Evolutionary conservation across 1,140 invertebrate genomes (phyloP), one percentile per base, ranked within the genome.

Genomic region (Musca domestica): DNA sequence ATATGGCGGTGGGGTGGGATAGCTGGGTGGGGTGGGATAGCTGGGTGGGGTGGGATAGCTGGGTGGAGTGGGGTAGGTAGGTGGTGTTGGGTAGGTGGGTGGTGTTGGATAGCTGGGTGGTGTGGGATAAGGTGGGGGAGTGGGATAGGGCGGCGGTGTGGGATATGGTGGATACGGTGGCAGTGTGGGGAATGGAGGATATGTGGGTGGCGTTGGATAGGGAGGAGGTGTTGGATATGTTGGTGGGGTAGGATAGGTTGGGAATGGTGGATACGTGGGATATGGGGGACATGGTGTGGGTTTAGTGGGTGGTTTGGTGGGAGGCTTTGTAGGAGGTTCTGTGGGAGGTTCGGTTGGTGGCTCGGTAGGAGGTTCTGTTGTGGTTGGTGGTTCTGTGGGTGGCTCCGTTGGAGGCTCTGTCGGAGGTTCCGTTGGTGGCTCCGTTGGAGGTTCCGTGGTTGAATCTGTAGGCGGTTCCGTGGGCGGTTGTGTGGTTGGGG

Each of bases 301-400:
- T 47, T 48, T 1, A 7, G 66, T 58, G 3, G 66, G 66, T 17
- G 63, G 34, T 48, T 48, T 5, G 14, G 52, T 56, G 10, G 61
- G 30, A 20, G 30, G 41, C 2, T 1, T 2, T 1, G 61, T 34
- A 10, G 48, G 48, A 15, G 48, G 56, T 20, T 25, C 10, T 12
- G 61, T 64, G 5, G 61, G 61, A 34, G 61, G 61, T 17, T 15
- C 15, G 2, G 61, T 64, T 1, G 61, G 61, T 46, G 61, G 61
- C 10, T 19, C 15, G 4, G 61, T 58, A 2, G 54, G 54, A 51
- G 48, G 54, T 3, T n/a, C n/a, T n/a, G n/a, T n/a, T n/a, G 2
- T 9, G 10, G 54, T 64, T 2, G 61, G 61, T 20, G 61, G 61
- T n/a, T 41, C 2, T 12, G 61, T 64, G 4, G 61, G 61, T 20